Percentiles rank a stretch among this genome's conserved stretches.
phyloP scores from a whole-genome alignment of 92 coral and sea anemone species.

The Desmophyllum pertusum region DNA sequence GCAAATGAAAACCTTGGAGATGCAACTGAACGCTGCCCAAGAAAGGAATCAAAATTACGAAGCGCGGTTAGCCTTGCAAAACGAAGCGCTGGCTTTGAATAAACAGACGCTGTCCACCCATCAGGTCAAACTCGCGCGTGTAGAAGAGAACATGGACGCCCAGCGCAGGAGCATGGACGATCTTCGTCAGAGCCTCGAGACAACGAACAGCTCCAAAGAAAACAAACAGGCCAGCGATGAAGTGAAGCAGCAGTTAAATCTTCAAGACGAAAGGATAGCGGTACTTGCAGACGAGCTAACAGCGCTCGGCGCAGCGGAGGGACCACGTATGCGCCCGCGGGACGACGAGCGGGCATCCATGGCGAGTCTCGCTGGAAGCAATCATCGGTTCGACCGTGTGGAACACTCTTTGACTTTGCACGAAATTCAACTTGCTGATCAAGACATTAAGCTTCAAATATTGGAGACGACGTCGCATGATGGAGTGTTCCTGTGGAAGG shows the following conservation, averaged over 20 bases:
- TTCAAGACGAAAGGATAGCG: slow-evolving; percentile 49
- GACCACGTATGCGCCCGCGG: slow-evolving; percentile 17
- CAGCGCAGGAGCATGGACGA: slow-evolving; percentile 58
- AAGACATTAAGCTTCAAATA: slow-evolving; percentile 74
- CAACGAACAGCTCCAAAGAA: neutral
- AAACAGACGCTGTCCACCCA: slow-evolving; percentile 71
- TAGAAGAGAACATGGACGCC: slow-evolving; percentile 51
- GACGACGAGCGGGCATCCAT: neutral
- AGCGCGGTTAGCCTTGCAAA: slow-evolving; percentile 47
- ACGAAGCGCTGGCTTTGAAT: slow-evolving; percentile 63
- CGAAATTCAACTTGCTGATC: slow-evolving; percentile 84
- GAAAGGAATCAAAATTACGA: slow-evolving; percentile 42
- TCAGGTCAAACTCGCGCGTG: slow-evolving; percentile 61
- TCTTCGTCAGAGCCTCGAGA: slow-evolving; percentile 31
- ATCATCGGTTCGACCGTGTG: slow-evolving; percentile 53
- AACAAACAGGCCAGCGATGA: slow-evolving; percentile 9
- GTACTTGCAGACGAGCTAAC: slow-evolving; percentile 8
- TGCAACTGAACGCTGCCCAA: slow-evolving; percentile 30
- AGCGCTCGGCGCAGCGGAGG: neutral
- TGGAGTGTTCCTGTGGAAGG: slow-evolving; percentile 87
- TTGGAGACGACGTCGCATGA: slow-evolving; percentile 75
- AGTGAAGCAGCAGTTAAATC: slow-evolving; percentile 30
- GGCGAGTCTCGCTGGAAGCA: slow-evolving; percentile 25
- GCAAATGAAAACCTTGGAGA: slow-evolving; percentile 38
- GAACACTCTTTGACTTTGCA: slow-evolving; percentile 76